phyloP scores from a whole-genome alignment of 2,797 vertebrate genomes.

The Melopsittacus undulatus region DNA sequence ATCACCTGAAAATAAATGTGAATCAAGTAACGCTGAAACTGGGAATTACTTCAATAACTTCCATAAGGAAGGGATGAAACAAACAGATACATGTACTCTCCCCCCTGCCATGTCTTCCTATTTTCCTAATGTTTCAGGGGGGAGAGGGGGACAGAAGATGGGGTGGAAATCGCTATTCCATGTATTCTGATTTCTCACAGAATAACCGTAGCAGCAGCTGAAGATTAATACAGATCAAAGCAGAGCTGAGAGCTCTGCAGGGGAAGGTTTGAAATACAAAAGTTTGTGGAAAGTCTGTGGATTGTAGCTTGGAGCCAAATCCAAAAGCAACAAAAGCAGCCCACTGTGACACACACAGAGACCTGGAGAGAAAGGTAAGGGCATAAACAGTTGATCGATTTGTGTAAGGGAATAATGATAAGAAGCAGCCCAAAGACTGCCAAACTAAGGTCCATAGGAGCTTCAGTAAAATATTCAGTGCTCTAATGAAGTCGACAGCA shows the following conservation, averaged over 20 bases:
- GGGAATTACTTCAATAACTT: neutral
- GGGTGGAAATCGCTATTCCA: neutral
- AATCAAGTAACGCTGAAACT: neutral
- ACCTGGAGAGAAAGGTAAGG: neutral
- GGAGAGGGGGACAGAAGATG: neutral
- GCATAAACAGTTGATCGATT: neutral
- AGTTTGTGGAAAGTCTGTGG: neutral
- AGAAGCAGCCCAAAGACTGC: neutral
- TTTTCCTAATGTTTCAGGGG: neutral
- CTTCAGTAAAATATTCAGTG: neutral
- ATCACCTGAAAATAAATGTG: neutral
- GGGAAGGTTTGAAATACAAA: neutral
- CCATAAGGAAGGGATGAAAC: neutral
- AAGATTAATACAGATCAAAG: neutral
- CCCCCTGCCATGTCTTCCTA: neutral
- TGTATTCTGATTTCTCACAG: neutral
- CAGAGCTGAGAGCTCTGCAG: neutral
- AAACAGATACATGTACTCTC: neutral
- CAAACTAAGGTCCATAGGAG: neutral
- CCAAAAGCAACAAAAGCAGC: constrained; percentile 13
- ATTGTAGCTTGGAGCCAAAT: neutral
- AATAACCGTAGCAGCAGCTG: neutral
- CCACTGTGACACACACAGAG: neutral
- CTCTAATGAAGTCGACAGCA: neutral
- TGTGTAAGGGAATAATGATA: neutral